Evolutionary conservation across 2,888 invertebrate species (phyloP), one percentile per base, ranked within the genome.

Genomic region (Ellobium chinense): DNA sequence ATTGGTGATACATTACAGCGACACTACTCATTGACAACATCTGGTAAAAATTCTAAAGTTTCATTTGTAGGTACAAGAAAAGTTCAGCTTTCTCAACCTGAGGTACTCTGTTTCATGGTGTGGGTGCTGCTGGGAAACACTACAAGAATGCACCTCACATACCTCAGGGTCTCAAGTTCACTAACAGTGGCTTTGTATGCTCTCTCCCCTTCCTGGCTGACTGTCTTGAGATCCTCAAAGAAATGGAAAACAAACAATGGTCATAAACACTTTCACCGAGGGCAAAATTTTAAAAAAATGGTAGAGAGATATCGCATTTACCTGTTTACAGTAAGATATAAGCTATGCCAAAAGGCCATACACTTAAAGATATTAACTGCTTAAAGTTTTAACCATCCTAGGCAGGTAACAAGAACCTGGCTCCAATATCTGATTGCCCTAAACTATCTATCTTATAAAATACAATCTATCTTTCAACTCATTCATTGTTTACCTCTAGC

Each of bases 91-190:
- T n/a, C n/a, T n/a, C n/a, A n/a, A n/a, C n/a, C n/a, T n/a, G n/a
- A n/a, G n/a, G n/a, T n/a, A n/a, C n/a, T n/a, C n/a, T n/a, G n/a
- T n/a, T n/a, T n/a, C n/a, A n/a, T n/a, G n/a, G n/a, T n/a, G n/a
- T n/a, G n/a, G n/a, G n/a, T n/a, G n/a, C n/a, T n/a, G n/a, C n/a
- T n/a, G n/a, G n/a, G n/a, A n/a, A n/a, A n/a, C n/a, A n/a, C n/a
- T n/a, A n/a, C n/a, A n/a, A n/a, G n/a, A n/a, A n/a, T n/a, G n/a
- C n/a, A n/a, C n/a, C n/a, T n/a, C n/a, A n/a, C 9, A 56, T 70
- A 70, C 70, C 70, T 31, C 5, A 56, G 34, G n/a, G 12, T n/a
- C 34, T 70, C 56, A 54, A 70, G 70, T n/a, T 70, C 70, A 70
- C 1, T 21, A 29, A 29, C 1, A 3, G 34, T 34, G 7, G 56